Evolutionary conservation across 2,797 vertebrate genomes (phyloP), one percentile per base, ranked within the genome.

Genomic region (Anguilla megastoma): DNA sequence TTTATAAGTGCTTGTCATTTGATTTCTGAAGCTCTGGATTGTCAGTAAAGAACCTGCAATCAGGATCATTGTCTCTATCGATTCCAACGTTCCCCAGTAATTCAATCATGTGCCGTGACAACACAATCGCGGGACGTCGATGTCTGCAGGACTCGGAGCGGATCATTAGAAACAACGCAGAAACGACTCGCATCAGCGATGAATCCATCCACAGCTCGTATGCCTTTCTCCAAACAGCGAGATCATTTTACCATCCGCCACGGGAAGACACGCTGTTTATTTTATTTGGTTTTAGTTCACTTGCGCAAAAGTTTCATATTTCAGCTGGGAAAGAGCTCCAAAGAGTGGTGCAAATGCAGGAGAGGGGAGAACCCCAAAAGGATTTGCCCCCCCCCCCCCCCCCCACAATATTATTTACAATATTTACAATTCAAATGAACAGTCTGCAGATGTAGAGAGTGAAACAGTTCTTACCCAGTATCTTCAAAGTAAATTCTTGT

Each of bases 401-500:
- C 21, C 0, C 6, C 7, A 7, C 63, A 27, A 82, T 30, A 76
- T 80, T 45, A 18, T 21, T 76, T 18, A 58, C 16, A 58, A 58
- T 58, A 69, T 69, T 69, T 27, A 69, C n/a, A 69, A 27, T 69
- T n/a, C 16, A 69, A 69, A 69, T 7, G 1, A 69, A 27, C n/a
- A 69, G 14, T 69, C 8, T n/a, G n/a, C 63, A 66, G 63, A 66
- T 66, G 6, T 10, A 27, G 0, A 69, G 24, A 27, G 24, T 27
- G 24, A 1, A 74, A 69, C 6, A 69, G 0, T 16, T 91, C 96
- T 97, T 92, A 98, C 98, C 96, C 97, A 0, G 96, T 97, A 91
- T 99, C 97, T 56, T 98, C 98, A 52, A 98, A 91, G 87, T 96
- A 95, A 90, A 98, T 92, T 90, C 97, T 94, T 50, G 96, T 94